These are phyloP conservation scores for Rhagologus leucostigma DNA, from an alignment of 2,113 vertebrate species.

Conservation along the genomic window DNA sequence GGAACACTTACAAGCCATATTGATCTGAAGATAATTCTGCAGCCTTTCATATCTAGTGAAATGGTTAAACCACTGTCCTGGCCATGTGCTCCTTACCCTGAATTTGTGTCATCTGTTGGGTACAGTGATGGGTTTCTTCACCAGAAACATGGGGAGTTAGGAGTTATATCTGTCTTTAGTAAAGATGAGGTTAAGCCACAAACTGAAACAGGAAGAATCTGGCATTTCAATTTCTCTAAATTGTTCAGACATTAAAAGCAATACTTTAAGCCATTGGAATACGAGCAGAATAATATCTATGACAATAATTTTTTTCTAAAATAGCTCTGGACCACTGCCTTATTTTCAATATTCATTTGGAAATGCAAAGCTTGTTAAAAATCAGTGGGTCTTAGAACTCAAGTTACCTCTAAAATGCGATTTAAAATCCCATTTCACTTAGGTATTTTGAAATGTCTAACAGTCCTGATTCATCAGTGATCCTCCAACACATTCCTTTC, in stretches of 20 bases:
- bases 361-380: conserved; percentile 7
- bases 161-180: neutral
- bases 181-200: neutral
- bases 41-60: neutral
- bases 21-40: neutral
- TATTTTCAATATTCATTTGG: neutral
- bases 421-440: conserved; percentile 3
- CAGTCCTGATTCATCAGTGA: conserved; percentile 22
- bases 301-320: neutral
- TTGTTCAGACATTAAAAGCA: neutral
- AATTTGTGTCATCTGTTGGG: neutral
- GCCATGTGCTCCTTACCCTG: neutral
- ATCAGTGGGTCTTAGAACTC: neutral
- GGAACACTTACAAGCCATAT: neutral
- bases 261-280: neutral
- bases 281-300: neutral
- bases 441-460: conserved; percentile 19
- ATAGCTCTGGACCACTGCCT: neutral
- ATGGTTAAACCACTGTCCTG: neutral
- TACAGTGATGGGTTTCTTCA: neutral
- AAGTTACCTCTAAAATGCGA: neutral
- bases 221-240: neutral
- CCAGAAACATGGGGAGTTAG: neutral
- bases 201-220: neutral
- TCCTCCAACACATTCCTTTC: conserved; percentile 14